Evolutionary conservation across 2,888 invertebrate genomes (phyloP).

Genomic region (Zygogramma bicolorata): DNA sequence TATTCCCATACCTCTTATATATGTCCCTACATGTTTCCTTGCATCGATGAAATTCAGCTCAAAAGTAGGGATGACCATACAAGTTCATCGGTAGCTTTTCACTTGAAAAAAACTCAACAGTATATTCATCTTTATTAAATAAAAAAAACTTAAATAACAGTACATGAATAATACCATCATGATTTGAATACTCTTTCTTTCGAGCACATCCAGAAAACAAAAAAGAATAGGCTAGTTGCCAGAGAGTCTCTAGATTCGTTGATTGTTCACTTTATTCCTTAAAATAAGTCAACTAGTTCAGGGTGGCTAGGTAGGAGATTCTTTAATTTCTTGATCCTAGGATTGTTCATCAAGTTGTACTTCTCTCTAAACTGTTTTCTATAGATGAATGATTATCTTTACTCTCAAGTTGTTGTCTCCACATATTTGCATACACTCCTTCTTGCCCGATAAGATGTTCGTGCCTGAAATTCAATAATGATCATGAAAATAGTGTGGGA

Average conservation of each 20-base stretch:
- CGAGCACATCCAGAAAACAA: background rate
- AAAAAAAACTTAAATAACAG: slow-evolving; percentile 16
- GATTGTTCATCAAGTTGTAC: slow-evolving; percentile 29
- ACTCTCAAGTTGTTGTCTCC: slow-evolving; percentile 86
- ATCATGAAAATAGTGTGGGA: background rate
- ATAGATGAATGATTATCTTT: slow-evolving; percentile 53
- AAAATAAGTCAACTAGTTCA: background rate
- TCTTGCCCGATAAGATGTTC: slow-evolving; percentile 76
- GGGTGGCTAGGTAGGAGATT: background rate
- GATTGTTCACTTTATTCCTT: slow-evolving; percentile 3
- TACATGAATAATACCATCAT: slow-evolving; percentile 15
- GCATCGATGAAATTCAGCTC: too few species aligned
- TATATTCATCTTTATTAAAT: slow-evolving; percentile 14
- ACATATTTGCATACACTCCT: slow-evolving; percentile 91
- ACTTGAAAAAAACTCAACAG: background rate
- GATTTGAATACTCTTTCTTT: slow-evolving; percentile 4
- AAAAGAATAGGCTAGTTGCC: background rate
- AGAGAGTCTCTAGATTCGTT: background rate
- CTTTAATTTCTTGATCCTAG: background rate
- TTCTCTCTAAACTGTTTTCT: slow-evolving; percentile 59
- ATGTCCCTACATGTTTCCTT: too few species aligned
- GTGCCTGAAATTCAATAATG: slow-evolving; percentile 70
- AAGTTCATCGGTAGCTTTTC: background rate
- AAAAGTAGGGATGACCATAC: background rate
- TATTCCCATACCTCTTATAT: too few species aligned